Evolutionary conservation across 2,113 vertebrate genomes (phyloP).

Genomic region (Grallaria varia): DNA sequence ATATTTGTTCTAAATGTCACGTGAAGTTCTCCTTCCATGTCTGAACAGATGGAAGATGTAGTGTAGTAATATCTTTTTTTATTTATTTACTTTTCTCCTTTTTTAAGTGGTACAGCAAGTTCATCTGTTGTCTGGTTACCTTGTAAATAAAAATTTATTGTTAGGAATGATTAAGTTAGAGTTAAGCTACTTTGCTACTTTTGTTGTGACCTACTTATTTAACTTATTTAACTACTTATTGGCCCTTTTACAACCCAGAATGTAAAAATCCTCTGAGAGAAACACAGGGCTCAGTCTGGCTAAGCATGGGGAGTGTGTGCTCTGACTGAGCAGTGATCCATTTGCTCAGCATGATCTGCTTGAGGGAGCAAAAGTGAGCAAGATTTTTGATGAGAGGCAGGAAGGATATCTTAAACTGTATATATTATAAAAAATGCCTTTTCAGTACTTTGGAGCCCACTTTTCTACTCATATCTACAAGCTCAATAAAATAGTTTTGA

Average conservation of each 20-base stretch:
- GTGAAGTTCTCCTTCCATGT: not conserved
- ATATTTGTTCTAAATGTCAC: constrained; percentile 13
- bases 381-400: not conserved
- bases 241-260: not conserved
- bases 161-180: not conserved
- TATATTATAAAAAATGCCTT: not conserved
- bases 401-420: not conserved
- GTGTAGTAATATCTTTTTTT: not conserved
- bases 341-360: not conserved
- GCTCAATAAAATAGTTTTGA: not conserved
- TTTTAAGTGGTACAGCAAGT: not conserved
- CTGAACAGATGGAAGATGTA: not conserved
- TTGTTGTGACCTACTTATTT: not conserved
- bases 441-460: not conserved
- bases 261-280: not conserved
- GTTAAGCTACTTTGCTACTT: not conserved
- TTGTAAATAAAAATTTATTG: not conserved
- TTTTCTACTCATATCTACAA: not conserved
- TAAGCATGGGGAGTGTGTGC: not conserved
- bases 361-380: not conserved
- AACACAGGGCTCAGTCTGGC: not conserved
- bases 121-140: not conserved
- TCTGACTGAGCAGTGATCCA: not conserved
- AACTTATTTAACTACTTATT: not conserved
- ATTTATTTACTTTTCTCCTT: not conserved